Percentiles rank a stretch among this genome's conserved stretches.
phyloP scores from a whole-genome alignment of 2,113 vertebrate species.

The Maccullochella peelii region DNA sequence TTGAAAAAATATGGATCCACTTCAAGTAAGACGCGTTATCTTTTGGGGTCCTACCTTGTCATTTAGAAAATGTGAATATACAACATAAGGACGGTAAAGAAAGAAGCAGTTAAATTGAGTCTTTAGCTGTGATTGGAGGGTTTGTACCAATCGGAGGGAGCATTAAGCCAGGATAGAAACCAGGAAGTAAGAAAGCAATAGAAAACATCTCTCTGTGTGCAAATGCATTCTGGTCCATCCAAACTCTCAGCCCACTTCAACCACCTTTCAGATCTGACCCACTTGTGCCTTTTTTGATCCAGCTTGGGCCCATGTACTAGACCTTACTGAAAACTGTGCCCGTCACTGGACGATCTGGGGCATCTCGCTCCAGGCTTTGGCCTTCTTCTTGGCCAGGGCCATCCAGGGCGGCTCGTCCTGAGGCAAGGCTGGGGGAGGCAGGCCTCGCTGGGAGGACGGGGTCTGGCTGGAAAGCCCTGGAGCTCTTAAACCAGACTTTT shows the following conservation, averaged over 20 bases:
- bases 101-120: constrained; percentile 11
- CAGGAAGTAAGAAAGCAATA: constrained; percentile 43
- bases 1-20: constrained; percentile 16
- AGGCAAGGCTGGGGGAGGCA: constrained; percentile 64
- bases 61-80: constrained; percentile 31
- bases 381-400: constrained; percentile 94
- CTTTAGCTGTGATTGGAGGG: constrained; percentile 21
- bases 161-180: constrained; percentile 30
- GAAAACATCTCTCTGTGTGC: constrained; percentile 59
- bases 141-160: constrained; percentile 54
- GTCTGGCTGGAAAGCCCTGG: constrained; percentile 33
- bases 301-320: not conserved
- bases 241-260: not conserved
- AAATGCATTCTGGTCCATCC: constrained; percentile 66
- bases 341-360: constrained; percentile 88
- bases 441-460: constrained; percentile 29
- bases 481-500: constrained; percentile 30
- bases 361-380: constrained; percentile 95
- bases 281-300: not conserved
- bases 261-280: not conserved
- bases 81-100: not conserved
- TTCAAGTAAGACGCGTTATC: constrained; percentile 6
- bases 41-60: constrained; percentile 32
- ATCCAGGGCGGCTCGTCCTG: constrained; percentile 91
- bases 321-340: not conserved